phyloP scores from a whole-genome alignment of 1,140 invertebrate genomes.

The Sycophaga agraensis region DNA sequence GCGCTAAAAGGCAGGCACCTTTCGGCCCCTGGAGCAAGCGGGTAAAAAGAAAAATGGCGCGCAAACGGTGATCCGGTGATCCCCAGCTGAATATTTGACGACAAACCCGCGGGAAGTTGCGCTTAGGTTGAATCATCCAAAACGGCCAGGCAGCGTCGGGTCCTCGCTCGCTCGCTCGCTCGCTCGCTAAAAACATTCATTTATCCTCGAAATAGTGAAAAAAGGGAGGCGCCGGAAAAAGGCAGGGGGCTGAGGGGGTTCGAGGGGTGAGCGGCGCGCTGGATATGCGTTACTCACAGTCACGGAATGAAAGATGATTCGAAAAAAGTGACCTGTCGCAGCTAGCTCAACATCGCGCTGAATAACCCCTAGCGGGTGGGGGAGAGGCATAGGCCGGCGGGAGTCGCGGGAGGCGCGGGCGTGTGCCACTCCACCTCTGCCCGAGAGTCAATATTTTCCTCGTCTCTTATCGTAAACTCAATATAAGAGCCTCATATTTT shows the following conservation, averaged over 20 bases:
- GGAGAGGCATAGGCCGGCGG: not conserved
- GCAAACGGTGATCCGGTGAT: too few relatives aligned
- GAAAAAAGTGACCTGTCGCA: conserved; percentile 22
- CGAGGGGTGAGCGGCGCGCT: not conserved
- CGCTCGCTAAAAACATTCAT: not conserved
- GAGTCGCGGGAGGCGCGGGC: not conserved
- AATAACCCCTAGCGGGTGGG: conserved; percentile 13
- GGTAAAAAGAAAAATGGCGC: too few relatives aligned
- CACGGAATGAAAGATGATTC: conserved; percentile 19
- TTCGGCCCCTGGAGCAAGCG: too few relatives aligned
- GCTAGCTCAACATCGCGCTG: conserved; percentile 17
- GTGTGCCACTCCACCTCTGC: conserved; percentile 7
- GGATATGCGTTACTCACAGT: not conserved
- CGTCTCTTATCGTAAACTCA: conserved; percentile 33
- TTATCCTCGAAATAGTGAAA: too few relatives aligned
- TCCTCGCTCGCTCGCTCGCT: not conserved
- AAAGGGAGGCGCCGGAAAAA: too few relatives aligned
- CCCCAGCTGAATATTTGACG: too few relatives aligned
- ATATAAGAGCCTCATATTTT: conserved; percentile 43
- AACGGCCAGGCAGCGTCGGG: too few relatives aligned
- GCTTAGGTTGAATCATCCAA: too few relatives aligned
- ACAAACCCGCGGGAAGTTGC: too few relatives aligned
- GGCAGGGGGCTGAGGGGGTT: too few relatives aligned
- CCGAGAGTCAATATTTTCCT: conserved; percentile 32
- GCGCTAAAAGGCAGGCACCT: too few relatives aligned